Evolutionary conservation across 2,888 invertebrate species (phyloP), one percentile per base, ranked within the genome.

Genomic region (Autographa gamma): DNA sequence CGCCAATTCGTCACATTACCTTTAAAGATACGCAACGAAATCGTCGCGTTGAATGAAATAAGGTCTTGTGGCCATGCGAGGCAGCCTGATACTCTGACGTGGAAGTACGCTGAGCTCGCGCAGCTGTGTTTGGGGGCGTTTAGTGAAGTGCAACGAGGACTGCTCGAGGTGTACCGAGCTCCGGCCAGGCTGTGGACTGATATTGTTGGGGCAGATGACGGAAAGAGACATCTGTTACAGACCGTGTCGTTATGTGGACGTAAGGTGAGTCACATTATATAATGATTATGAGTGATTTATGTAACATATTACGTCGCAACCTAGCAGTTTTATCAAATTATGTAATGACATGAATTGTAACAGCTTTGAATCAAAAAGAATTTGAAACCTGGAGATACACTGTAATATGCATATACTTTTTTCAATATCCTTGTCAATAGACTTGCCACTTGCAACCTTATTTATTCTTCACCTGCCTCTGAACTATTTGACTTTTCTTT

Each of bases 201-300:
- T 84, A 92, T 97, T 0, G 93, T 97, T 0, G 90, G 96, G 31
- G 95, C 96, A 25, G 94, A 96, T 73, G 96, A 96, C 59, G 96
- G 96, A 1, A 93, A 93, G 60, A 93, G 96, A 31, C 96, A 96
- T 86, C 89, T 96, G 58, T 84, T 97, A 69, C 97, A 97, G 86
- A 97, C 96, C 0, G 96, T 97, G 16, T 97, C 97, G 0, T 93
- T 97, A 32, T 97, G 97, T 85, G 97, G 97, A 2, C 93, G 97
- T 76, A 97, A 97, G 93, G 95, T 93, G 73, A 75, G 77, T 34
- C 0, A 34, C 6, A 41, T 43, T 14, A 43, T 16, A 43, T 43
- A 14, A 14, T 43, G 2, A 0, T 38, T 38, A 38, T 38, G 38
- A 38, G 8, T 38, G 34, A 34, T 34, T 34, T 11, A 11, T 38